Base-by-base conservation (phyloP, 2,888 invertebrate species). In the Nebria brevicollis region DNA sequence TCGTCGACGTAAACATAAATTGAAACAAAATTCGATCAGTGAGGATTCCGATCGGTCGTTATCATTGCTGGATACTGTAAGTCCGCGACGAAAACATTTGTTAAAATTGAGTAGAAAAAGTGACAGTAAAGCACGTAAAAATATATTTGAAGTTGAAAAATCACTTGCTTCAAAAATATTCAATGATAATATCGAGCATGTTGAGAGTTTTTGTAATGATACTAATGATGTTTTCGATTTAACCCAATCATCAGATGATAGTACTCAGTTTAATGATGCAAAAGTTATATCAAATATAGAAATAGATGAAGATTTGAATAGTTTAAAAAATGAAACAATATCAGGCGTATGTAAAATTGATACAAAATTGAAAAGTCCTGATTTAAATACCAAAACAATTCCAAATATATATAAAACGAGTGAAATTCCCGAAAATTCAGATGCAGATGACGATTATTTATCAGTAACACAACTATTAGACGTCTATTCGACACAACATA, bases 141-240 rank as follows among this genome's bases (percentile, higher is more conserved):
- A 34, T 70, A 20, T 70, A 70, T n/a, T 70, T 25, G 26, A 70
- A 26, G 70, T 26, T 26, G 20, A 26, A 5, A 70, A 70, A 70
- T 34, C 70, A 26, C 5, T 20, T 34, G 25, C 25, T 7, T 70
- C 20, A 26, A 11, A 11, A 11, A 70, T 34, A 70, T 15, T 1
- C 11, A 25, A 70, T 25, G 70, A 70, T 70, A 86, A 86, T 10
- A 86, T 87, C 43, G 82, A 85, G 13, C 84, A 85, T 82, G 86
- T 83, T 83, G 87, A 87, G 84, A 85, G 85, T 72, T 86, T 85
- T 82, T 73, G 82, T 41, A 84, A 85, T 70, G 82, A 84, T 64
- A 72, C 75, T 64, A 77, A 73, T 10, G 75, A 78, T 42, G 65
- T 54, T 72, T 73, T 82, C 43, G 72, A 82, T 26, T 65, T 79